Evolutionary conservation across 2,797 vertebrate species (phyloP).

Genomic region (Parauchenoglanis punctatus): DNA sequence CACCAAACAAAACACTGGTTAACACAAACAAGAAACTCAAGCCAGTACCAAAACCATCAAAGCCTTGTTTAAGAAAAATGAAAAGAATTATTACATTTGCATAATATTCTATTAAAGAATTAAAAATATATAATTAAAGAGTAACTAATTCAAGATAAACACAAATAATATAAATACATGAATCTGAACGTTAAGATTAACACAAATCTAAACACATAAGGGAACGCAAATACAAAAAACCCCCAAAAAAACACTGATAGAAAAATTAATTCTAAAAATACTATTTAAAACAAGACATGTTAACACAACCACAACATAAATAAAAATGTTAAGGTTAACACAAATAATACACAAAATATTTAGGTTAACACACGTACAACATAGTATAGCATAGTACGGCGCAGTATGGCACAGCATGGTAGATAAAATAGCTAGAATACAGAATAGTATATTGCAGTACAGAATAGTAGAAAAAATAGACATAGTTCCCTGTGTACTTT

Average conservation of each 20-base stretch:
- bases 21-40: background rate
- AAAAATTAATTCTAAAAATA: background rate
- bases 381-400: background rate
- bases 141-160: background rate
- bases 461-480: background rate
- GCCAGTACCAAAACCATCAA: background rate
- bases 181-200: too few species aligned
- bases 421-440: background rate
- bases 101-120: too few species aligned
- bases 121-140: background rate
- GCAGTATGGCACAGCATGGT: background rate
- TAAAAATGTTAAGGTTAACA: background rate
- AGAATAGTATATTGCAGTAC: background rate
- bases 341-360: background rate
- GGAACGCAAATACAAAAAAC: background rate
- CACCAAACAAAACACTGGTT: background rate
- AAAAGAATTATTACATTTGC: background rate
- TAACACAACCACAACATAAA: background rate
- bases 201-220: too few species aligned
- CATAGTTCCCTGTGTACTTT: background rate
- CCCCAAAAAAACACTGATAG: background rate
- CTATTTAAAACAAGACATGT: background rate
- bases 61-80: background rate
- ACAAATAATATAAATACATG: background rate
- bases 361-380: background rate